These are phyloP conservation scores for Drosophila putrida DNA, from an alignment of 2,888 invertebrate genomes.

Conservation along the genomic window DNA sequence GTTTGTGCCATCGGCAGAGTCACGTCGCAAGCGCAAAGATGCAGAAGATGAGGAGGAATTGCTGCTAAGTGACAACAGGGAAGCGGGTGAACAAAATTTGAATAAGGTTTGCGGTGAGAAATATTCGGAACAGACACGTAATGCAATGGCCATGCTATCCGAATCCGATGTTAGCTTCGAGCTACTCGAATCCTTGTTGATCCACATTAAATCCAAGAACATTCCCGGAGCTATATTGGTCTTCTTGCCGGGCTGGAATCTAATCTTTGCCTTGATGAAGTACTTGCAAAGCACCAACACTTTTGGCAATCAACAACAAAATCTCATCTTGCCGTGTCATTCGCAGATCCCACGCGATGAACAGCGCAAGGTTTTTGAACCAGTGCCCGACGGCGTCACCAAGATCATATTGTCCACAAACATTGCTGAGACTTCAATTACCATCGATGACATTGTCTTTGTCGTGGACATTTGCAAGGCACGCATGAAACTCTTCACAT, in stretches of 20 bases:
- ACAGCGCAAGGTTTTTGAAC: constrained; percentile 96
- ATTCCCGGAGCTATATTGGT: constrained; percentile 95
- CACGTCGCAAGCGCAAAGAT: constrained; percentile 89
- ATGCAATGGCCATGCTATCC: constrained; percentile 91
- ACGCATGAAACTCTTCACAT: constrained; percentile 98
- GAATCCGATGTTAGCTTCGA: constrained; percentile 98
- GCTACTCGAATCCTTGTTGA: constrained; percentile 92
- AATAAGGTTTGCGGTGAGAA: constrained; percentile 87
- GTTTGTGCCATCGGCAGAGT: constrained; percentile 92
- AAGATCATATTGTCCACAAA: constrained; percentile 99
- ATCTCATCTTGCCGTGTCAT: constrained; percentile 96
- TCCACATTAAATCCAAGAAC: constrained; percentile 87
- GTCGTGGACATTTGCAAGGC: constrained; percentile 99
- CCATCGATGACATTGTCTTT: constrained; percentile 99
- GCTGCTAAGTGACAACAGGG: constrained; percentile 87
- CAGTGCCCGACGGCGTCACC: constrained; percentile 92
- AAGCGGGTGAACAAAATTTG: constrained; percentile 91
- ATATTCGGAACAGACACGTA: constrained; percentile 88
- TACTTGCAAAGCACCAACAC: constrained; percentile 91
- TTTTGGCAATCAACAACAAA: constrained; percentile 89
- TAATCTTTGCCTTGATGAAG: constrained; percentile 96
- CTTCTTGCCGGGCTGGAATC: constrained; percentile 98
- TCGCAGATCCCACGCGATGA: constrained; percentile 98
- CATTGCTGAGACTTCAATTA: constrained; percentile 99
- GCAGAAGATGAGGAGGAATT: constrained; percentile 88